Evolutionary conservation across 2,113 vertebrate species (phyloP).

Genomic region (Mionectes macconnelli): DNA sequence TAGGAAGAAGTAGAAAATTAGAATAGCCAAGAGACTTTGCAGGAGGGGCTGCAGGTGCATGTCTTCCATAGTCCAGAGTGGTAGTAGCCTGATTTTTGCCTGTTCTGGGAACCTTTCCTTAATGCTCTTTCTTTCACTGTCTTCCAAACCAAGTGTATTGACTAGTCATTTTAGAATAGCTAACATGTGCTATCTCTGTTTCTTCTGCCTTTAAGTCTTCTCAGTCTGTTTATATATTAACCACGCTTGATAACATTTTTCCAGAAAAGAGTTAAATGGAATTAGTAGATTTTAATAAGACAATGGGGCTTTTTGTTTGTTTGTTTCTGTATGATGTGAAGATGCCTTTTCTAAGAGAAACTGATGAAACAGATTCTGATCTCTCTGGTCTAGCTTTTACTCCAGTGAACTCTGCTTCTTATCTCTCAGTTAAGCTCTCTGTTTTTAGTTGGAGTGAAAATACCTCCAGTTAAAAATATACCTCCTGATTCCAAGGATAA

Average conservation of each 20-base stretch:
- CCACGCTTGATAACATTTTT: neutral
- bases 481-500: neutral
- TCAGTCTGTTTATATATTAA: neutral
- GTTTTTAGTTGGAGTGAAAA: neutral
- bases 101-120: neutral
- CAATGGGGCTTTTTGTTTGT: accelerated
- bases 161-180: neutral
- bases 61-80: neutral
- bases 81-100: neutral
- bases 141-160: neutral
- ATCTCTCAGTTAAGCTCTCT: neutral
- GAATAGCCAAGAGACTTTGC: neutral
- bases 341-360: neutral
- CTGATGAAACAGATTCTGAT: neutral
- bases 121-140: neutral
- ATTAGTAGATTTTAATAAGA: neutral
- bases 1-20: neutral
- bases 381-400: neutral
- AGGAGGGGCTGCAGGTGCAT: neutral
- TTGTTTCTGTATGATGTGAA: neutral
- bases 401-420: neutral
- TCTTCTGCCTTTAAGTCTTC: neutral
- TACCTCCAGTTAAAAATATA: neutral
- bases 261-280: neutral
- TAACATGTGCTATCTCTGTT: neutral